Percentiles rank a stretch among this genome's conserved stretches.
Evolutionary conservation across 1,140 invertebrate genomes (phyloP).

Genomic region (Euura lappo): DNA sequence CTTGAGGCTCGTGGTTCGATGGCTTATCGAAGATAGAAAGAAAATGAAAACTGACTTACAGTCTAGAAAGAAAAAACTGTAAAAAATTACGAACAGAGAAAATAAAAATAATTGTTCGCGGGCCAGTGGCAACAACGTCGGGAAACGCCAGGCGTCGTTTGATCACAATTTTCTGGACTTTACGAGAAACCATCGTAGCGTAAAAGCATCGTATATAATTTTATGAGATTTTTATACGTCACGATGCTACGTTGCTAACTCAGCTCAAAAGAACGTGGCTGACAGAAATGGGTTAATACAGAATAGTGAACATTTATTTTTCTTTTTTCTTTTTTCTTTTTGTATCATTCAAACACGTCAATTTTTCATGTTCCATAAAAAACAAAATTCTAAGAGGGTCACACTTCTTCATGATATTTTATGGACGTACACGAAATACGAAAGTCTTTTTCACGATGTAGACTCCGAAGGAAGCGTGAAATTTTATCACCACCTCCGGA

Average conservation of each 20-base stretch:
- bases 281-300: background rate
- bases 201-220: slow-evolving; percentile 2
- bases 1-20: background rate
- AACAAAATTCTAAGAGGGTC: background rate
- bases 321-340: background rate
- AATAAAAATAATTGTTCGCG: slow-evolving; percentile 1
- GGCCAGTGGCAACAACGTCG: background rate
- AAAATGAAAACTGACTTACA: background rate
- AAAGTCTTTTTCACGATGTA: too few species aligned
- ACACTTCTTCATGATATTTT: too few species aligned
- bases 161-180: slow-evolving; percentile 4
- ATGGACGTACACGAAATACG: too few species aligned
- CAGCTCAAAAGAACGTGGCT: background rate
- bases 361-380: background rate
- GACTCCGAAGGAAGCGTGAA: too few species aligned
- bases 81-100: background rate
- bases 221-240: background rate
- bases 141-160: background rate
- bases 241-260: background rate
- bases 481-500: too few species aligned
- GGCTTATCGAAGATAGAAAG: background rate
- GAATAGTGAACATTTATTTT: background rate
- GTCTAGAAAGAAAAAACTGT: background rate
- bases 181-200: slow-evolving; percentile 1
- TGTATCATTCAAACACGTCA: background rate